These are phyloP conservation scores for Antechinus stuartii DNA, from an alignment of 2,113 vertebrate genomes.

Conservation along the genomic window DNA sequence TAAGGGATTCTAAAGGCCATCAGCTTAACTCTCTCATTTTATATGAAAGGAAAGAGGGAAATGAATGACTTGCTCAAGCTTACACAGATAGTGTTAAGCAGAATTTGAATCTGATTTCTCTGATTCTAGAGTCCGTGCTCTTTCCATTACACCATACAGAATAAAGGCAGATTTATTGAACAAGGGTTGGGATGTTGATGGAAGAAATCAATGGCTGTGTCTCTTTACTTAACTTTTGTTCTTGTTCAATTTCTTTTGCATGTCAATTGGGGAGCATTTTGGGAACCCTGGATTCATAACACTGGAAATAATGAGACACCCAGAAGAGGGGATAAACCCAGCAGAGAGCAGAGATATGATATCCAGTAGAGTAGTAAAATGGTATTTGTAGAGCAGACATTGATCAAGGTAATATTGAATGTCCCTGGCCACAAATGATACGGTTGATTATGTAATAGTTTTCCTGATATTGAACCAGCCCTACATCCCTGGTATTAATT, in stretches of 20 bases:
- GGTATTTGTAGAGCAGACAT: neutral
- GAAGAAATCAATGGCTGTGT: neutral
- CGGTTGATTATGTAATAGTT: too few species aligned
- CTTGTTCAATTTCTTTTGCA: neutral
- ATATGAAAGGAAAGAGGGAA: neutral
- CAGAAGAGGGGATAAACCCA: neutral
- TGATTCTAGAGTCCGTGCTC: neutral
- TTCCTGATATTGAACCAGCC: too few species aligned
- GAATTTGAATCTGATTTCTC: neutral
- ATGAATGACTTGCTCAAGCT: neutral
- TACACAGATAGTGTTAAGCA: neutral
- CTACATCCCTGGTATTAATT: too few species aligned
- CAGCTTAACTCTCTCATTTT: neutral
- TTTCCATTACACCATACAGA: neutral
- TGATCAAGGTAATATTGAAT: neutral
- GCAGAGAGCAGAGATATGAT: neutral
- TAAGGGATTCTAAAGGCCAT: neutral
- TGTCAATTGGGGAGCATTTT: neutral
- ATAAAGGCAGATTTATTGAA: neutral
- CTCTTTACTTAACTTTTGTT: neutral
- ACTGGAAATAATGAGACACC: neutral
- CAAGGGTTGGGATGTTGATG: neutral
- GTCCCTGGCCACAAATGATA: neutral
- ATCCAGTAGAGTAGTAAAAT: neutral
- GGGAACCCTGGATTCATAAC: neutral